A percentile compares a stretch with the other conserved stretches of the same genome.
These are phyloP conservation scores for Tinamus major DNA, from an alignment of 2,797 vertebrate species.

Conservation along the genomic window DNA sequence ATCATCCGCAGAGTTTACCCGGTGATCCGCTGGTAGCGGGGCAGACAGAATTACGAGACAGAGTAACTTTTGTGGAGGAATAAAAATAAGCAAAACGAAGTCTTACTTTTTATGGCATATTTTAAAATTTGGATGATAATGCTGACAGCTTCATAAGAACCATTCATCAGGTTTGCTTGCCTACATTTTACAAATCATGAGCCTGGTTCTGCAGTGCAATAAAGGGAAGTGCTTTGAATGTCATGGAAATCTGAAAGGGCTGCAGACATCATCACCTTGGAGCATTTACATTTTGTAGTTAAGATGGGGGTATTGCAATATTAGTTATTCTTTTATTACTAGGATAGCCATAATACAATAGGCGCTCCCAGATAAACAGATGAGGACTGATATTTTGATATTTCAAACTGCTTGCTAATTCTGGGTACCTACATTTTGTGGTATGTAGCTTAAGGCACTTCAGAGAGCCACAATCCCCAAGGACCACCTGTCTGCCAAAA, in stretches of 20 bases:
- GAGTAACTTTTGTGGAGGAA: not conserved
- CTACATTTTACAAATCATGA: not conserved
- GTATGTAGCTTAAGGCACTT: not conserved
- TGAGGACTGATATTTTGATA: not conserved
- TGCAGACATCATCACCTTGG: not conserved
- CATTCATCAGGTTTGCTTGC: not conserved
- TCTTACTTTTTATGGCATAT: not conserved
- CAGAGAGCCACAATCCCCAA: not conserved
- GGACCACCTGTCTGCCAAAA: not conserved
- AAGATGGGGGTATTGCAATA: not conserved
- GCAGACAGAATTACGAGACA: not conserved
- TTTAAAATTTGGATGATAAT: not conserved
- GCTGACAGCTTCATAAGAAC: not conserved
- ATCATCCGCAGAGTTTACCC: not conserved
- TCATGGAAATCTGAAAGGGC: not conserved
- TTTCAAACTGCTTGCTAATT: not conserved
- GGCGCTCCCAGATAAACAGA: not conserved
- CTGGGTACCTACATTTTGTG: not conserved
- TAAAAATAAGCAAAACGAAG: not conserved
- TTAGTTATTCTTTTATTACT: not conserved
- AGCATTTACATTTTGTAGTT: not conserved
- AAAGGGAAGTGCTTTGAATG: not conserved
- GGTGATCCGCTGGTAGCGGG: not conserved
- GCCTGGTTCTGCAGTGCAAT: not conserved
- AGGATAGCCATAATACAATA: rapidly evolving